phyloP scores from a whole-genome alignment of 2,797 vertebrate genomes.

The Psittacula derbiana region DNA sequence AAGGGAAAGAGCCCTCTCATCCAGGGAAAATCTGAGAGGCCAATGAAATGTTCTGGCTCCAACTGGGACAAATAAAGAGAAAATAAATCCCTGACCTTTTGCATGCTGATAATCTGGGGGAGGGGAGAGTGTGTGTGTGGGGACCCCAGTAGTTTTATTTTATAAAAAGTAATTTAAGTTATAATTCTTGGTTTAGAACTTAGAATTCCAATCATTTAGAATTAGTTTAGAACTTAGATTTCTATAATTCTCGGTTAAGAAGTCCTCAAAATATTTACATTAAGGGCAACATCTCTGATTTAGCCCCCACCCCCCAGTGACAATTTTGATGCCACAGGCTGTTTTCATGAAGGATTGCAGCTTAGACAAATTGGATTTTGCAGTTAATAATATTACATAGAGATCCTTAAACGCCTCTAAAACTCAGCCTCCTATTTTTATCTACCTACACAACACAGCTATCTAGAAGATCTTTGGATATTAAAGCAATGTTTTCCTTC shows the following conservation, averaged over 20 bases:
- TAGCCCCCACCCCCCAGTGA: accelerated
- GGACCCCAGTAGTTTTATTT: background rate
- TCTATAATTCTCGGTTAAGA: background rate
- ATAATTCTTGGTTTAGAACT: background rate
- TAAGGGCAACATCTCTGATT: background rate
- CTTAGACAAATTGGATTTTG: background rate
- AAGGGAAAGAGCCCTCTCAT: background rate
- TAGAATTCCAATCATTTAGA: background rate
- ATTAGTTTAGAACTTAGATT: background rate
- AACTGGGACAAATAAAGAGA: background rate
- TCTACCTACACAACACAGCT: background rate
- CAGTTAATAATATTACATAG: background rate
- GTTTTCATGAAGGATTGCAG: background rate
- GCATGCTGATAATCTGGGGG: background rate
- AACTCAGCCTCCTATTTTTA: background rate
- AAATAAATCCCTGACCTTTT: background rate
- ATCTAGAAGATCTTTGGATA: background rate
- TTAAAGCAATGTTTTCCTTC: background rate
- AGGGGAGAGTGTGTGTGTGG: no score
- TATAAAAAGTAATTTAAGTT: background rate
- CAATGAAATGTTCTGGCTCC: background rate
- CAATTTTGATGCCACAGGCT: background rate
- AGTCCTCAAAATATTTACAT: background rate
- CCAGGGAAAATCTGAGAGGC: background rate
- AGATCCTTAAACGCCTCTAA: background rate